A percentile compares a stretch with the other conserved stretches of the same genome.
These are phyloP conservation scores for Haplochromis vanheusdeni DNA, from an alignment of 2,113 vertebrate species.

Conservation along the genomic window DNA sequence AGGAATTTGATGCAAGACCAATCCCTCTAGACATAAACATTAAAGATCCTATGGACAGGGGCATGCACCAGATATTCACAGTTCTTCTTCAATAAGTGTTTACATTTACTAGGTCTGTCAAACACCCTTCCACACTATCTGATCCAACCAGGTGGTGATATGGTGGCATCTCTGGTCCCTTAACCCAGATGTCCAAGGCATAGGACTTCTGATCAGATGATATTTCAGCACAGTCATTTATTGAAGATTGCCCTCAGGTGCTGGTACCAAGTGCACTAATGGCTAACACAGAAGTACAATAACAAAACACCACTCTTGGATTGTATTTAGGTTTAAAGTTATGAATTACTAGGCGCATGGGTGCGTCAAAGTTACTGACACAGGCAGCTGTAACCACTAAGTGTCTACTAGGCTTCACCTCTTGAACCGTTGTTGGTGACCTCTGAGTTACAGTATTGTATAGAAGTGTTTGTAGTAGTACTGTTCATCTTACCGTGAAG, in stretches of 20 bases:
- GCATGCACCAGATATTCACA: background rate
- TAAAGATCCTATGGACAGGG: background rate
- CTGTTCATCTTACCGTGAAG: background rate
- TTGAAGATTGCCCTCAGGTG: background rate
- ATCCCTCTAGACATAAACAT: background rate
- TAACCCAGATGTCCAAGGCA: background rate
- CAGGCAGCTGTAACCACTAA: background rate
- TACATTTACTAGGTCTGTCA: background rate
- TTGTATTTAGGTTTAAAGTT: background rate
- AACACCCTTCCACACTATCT: background rate
- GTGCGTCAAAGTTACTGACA: background rate
- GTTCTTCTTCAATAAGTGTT: background rate
- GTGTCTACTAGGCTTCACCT: background rate
- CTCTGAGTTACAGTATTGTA: background rate
- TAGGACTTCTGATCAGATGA: background rate
- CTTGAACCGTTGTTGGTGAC: background rate
- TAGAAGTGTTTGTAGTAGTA: background rate
- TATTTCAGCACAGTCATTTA: background rate
- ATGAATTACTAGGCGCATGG: rapidly evolving
- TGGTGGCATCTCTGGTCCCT: background rate
- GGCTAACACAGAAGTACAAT: background rate
- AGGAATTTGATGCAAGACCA: background rate
- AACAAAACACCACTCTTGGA: background rate
- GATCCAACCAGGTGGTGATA: background rate
- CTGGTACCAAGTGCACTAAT: background rate